Evolutionary conservation across 2,113 vertebrate genomes (phyloP).

Genomic region (Sarotherodon lohbergeri): DNA sequence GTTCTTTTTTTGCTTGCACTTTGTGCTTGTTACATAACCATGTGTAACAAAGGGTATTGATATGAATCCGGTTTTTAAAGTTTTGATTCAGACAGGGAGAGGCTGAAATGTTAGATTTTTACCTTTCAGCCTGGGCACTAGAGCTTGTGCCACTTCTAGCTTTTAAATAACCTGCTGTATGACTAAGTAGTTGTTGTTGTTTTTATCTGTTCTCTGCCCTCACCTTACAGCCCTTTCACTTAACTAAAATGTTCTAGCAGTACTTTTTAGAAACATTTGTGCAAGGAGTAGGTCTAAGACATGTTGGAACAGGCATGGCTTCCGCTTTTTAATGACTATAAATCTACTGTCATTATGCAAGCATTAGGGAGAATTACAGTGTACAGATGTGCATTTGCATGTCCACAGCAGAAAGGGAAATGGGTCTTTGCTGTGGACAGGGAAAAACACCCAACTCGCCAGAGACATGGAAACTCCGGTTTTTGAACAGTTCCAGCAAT

Average conservation of each 20-base stretch:
- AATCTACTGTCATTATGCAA: background rate
- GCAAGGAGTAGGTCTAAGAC: background rate
- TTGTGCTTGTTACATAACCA: conserved; percentile 17
- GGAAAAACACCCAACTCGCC: rapidly evolving
- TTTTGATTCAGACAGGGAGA: background rate
- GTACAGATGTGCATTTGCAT: background rate
- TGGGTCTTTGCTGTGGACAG: background rate
- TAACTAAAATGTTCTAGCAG: background rate
- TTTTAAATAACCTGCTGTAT: background rate
- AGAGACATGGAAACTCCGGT: background rate
- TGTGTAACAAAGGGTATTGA: background rate
- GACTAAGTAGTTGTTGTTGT: background rate
- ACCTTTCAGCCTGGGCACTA: background rate
- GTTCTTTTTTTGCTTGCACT: background rate
- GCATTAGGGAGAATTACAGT: background rate
- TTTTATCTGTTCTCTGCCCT: background rate
- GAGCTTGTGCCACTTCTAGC: background rate
- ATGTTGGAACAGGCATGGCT: background rate
- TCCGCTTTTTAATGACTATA: background rate
- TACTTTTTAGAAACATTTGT: background rate
- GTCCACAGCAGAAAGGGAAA: background rate
- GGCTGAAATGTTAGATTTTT: background rate
- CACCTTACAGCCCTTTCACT: background rate
- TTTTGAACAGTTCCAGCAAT: background rate
- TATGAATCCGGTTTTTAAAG: background rate